These are phyloP conservation scores for Brenthis daphne DNA, from an alignment of 2,888 invertebrate species.

Conservation along the genomic window DNA sequence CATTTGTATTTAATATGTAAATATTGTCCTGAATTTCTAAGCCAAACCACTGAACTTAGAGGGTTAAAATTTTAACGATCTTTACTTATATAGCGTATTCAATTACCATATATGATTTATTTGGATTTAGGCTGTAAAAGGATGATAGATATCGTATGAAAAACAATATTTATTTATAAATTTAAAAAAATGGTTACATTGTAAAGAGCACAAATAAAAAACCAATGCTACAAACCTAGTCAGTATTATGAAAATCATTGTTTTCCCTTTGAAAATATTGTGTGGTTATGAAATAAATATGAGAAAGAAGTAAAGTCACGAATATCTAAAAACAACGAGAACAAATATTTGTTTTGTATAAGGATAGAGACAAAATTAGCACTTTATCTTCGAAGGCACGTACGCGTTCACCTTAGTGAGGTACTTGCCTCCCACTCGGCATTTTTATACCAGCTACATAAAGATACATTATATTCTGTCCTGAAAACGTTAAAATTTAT, in stretches of 20 bases:
- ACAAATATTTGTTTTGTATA: slow-evolving; percentile 23
- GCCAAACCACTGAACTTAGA: too few relatives aligned
- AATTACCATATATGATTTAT: too few relatives aligned
- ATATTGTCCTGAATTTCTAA: too few relatives aligned
- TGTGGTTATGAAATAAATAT: slow-evolving; percentile 2
- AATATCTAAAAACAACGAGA: slow-evolving; percentile 1
- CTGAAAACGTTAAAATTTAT: too few relatives aligned
- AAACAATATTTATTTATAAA: too few relatives aligned
- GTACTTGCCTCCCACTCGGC: slow-evolving; percentile 8
- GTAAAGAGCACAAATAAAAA: too few relatives aligned
- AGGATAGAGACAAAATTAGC: slow-evolving; percentile 24
- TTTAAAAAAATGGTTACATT: too few relatives aligned
- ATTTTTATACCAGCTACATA: slow-evolving; percentile 21
- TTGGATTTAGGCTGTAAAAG: too few relatives aligned
- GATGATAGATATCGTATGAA: too few relatives aligned
- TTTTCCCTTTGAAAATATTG: not conserved
- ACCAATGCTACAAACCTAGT: not conserved
- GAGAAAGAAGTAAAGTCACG: slow-evolving; percentile 6
- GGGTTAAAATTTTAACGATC: too few relatives aligned
- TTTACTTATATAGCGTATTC: too few relatives aligned
- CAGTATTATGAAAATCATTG: not conserved
- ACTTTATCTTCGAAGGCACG: slow-evolving; percentile 31
- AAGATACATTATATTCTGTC: not conserved
- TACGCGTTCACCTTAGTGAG: slow-evolving; percentile 17
- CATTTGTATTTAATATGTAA: too few relatives aligned